Evolutionary conservation across 2,888 invertebrate genomes (phyloP).

Genomic region (Eustalomyia histrio): DNA sequence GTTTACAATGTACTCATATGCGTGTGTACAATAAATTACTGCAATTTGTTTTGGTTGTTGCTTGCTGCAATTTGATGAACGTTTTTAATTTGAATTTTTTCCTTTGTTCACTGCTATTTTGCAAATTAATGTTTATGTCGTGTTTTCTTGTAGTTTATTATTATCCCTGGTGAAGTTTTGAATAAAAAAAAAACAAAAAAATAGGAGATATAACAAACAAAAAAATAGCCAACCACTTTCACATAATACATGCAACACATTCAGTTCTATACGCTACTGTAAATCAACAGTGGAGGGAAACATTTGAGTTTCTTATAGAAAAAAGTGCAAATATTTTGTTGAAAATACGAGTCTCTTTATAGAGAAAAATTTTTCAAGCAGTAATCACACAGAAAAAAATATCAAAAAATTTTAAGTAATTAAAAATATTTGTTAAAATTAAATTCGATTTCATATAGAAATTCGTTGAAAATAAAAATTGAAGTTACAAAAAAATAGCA

Average conservation of each 20-base stretch:
- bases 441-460: too few species aligned
- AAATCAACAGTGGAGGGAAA: not conserved
- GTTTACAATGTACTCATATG: slow-evolving; percentile 24
- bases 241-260: not conserved
- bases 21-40: slow-evolving; percentile 71
- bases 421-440: too few species aligned
- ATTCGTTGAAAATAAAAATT: too few species aligned
- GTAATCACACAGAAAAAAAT: too few species aligned
- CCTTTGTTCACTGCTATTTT: slow-evolving; percentile 52
- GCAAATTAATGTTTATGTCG: slow-evolving; percentile 75
- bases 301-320: too few species aligned
- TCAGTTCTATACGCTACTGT: not conserved
- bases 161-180: slow-evolving; percentile 35
- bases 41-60: slow-evolving; percentile 71
- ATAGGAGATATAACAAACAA: not conserved
- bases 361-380: too few species aligned
- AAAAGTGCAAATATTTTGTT: too few species aligned
- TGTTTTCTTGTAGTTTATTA: slow-evolving; percentile 64
- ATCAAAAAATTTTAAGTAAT: too few species aligned
- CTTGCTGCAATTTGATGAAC: slow-evolving; percentile 69
- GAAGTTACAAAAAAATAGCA: too few species aligned
- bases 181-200: not conserved
- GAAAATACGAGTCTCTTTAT: too few species aligned
- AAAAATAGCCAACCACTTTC: slow-evolving; percentile 25
- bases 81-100: slow-evolving; percentile 57